Evolutionary conservation across 2,113 vertebrate species (phyloP).

Genomic region (Sturnus vulgaris): DNA sequence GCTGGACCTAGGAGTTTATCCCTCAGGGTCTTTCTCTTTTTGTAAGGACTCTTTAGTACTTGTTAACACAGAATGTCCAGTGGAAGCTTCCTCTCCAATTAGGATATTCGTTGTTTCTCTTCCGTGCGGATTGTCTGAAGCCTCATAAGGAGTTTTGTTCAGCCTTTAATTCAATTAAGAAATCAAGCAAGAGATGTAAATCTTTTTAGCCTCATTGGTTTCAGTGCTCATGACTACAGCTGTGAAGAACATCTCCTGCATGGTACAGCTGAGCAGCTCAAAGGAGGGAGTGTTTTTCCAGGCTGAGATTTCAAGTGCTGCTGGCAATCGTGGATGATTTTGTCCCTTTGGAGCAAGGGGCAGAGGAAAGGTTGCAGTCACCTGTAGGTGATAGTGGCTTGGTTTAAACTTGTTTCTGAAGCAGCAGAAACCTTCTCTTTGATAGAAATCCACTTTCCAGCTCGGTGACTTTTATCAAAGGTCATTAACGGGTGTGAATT

Average conservation of each 20-base stretch:
- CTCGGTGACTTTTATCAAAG: background rate
- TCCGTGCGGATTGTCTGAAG: background rate
- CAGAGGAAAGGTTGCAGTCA: background rate
- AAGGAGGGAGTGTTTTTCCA: background rate
- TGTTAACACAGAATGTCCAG: background rate
- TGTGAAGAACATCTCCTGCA: background rate
- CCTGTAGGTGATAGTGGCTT: rapidly evolving
- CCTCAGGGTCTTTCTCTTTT: background rate
- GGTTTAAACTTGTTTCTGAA: background rate
- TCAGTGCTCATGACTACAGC: background rate
- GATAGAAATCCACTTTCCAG: background rate
- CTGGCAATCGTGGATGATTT: background rate
- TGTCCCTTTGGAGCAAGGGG: background rate
- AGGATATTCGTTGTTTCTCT: background rate
- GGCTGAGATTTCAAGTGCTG: background rate
- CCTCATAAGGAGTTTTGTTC: background rate
- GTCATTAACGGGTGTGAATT: background rate
- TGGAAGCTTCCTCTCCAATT: background rate
- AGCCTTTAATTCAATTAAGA: constrained; percentile 40
- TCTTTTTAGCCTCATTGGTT: constrained; percentile 27
- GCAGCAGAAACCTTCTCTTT: background rate
- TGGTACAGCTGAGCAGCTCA: background rate
- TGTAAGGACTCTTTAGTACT: background rate
- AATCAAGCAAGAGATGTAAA: constrained; percentile 17
- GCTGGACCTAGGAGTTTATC: background rate